These are phyloP conservation scores for Esox lucius DNA, from an alignment of 2,797 vertebrate species.

Conservation along the genomic window DNA sequence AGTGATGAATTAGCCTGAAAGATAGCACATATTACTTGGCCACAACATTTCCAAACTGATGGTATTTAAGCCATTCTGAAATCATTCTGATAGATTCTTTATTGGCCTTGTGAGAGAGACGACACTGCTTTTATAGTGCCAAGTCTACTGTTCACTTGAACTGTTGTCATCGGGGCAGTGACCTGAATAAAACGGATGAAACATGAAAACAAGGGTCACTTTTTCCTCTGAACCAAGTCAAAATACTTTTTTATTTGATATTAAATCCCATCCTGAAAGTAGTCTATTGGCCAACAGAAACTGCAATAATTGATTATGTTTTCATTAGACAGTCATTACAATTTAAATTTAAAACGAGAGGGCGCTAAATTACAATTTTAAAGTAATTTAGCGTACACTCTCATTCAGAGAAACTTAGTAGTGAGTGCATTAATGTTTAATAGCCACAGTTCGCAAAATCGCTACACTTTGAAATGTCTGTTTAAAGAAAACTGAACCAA, in stretches of 20 bases:
- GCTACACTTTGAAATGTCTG: too few relatives aligned
- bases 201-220: background rate
- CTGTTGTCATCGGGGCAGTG: slow-evolving; percentile 66
- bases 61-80: slow-evolving; percentile 5
- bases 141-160: slow-evolving; percentile 76
- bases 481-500: too few relatives aligned
- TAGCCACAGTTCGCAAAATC: too few relatives aligned
- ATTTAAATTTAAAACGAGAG: too few relatives aligned
- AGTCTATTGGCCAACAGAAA: too few relatives aligned
- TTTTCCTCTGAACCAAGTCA: background rate
- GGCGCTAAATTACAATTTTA: too few relatives aligned
- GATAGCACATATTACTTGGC: slow-evolving; percentile 26
- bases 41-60: slow-evolving; percentile 29
- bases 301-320: too few relatives aligned
- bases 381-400: too few relatives aligned
- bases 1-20: slow-evolving; percentile 10
- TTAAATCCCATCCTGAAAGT: too few relatives aligned
- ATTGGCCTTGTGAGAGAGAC: slow-evolving; percentile 27
- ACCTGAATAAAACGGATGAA: slow-evolving; percentile 59
- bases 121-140: slow-evolving; percentile 67
- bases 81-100: slow-evolving; percentile 8
- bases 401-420: too few relatives aligned
- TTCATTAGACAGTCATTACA: too few relatives aligned
- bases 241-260: background rate
- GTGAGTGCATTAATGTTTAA: too few relatives aligned